A percentile compares a stretch with the other conserved stretches of the same genome.
These are phyloP conservation scores for Antennarius striatus DNA, from an alignment of 2,113 vertebrate genomes.

Conservation along the genomic window DNA sequence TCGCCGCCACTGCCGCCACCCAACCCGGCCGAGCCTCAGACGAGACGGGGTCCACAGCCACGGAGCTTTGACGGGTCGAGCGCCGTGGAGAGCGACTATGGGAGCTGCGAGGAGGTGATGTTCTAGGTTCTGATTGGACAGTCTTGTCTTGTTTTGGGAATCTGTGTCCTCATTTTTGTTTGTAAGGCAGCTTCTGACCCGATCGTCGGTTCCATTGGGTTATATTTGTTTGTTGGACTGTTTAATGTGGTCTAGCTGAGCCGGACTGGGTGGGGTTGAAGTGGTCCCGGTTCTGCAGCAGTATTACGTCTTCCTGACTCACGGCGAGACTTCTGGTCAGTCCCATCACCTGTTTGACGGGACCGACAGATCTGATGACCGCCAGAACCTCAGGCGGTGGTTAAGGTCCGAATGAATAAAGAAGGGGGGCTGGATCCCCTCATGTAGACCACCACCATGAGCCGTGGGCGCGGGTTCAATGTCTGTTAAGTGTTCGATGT, in stretches of 20 bases:
- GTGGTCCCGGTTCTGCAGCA: neutral
- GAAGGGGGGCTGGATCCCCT: neutral
- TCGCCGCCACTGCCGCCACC: conserved; percentile 33
- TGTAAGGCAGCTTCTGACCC: conserved; percentile 25
- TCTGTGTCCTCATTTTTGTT: neutral
- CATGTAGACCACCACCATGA: neutral
- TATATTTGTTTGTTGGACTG: conserved; percentile 24
- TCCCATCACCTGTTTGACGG: neutral
- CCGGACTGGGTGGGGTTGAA: neutral
- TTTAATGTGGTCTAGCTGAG: conserved; percentile 10
- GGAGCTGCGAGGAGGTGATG: conserved; percentile 98
- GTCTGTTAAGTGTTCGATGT: neutral
- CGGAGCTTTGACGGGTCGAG: conserved; percentile 84
- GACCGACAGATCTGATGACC: neutral
- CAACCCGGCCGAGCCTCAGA: conserved; percentile 69
- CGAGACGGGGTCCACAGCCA: conserved; percentile 64
- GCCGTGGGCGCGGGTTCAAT: neutral
- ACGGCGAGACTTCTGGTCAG: no score
- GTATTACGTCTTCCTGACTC: no score
- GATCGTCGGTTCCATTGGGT: no score
- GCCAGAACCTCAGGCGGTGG: no score
- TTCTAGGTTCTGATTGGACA: conserved; percentile 77
- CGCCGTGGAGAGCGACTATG: conserved; percentile 94
- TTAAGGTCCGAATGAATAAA: no score
- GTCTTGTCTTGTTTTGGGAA: no score